Conservation (phyloP, 2,888 invertebrate genomes). For the Andricus quercusramuli region DNA sequence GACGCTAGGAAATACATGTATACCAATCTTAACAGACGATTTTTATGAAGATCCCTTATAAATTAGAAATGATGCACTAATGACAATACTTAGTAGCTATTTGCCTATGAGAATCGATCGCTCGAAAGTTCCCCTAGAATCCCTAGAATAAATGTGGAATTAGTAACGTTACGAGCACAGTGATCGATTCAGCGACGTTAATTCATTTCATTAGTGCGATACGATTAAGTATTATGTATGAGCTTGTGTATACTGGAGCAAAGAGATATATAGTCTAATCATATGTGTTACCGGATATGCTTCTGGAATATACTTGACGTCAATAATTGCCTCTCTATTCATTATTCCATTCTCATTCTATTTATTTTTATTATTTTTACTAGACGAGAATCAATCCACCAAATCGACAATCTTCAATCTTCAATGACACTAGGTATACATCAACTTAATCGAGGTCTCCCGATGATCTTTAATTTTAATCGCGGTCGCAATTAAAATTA, state of each 20-base stretch:
- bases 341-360: not conserved
- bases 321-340: constrained; percentile 44
- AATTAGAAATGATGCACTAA: constrained; percentile 52
- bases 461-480: not conserved
- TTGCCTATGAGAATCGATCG: constrained; percentile 56
- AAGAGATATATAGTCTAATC: constrained; percentile 65
- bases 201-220: constrained; percentile 47
- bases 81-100: constrained; percentile 58
- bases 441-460: constrained; percentile 20
- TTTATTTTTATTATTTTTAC: constrained; percentile 43
- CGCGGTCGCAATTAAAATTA: not conserved
- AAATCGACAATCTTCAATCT: constrained; percentile 33
- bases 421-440: constrained; percentile 25
- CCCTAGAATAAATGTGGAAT: constrained; percentile 42
- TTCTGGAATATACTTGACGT: constrained; percentile 62
- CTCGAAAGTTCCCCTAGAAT: constrained; percentile 45
- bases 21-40: constrained; percentile 58
- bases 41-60: constrained; percentile 51
- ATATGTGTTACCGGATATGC: constrained; percentile 76
- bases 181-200: constrained; percentile 54
- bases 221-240: constrained; percentile 50
- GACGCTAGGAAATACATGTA: constrained; percentile 59
- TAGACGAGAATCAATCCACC: constrained; percentile 36
- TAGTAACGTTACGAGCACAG: constrained; percentile 50
- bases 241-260: constrained; percentile 53